Evolutionary conservation across 2,888 invertebrate species (phyloP).

Genomic region (Dasysyrphus tricinctus): DNA sequence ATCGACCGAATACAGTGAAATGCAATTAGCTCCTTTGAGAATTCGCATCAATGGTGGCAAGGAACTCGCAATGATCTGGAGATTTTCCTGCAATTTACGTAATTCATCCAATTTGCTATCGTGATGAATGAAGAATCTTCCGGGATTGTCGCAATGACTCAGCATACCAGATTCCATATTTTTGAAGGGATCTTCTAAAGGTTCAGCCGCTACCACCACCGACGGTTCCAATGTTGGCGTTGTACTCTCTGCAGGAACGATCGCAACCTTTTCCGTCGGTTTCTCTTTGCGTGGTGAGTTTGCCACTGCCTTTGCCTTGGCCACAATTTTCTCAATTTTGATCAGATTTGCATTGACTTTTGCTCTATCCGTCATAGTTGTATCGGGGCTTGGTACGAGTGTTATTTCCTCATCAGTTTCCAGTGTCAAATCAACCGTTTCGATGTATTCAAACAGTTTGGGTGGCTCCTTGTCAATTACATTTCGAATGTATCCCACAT

Average conservation of each 20-base stretch:
- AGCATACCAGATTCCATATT: constrained; percentile 85
- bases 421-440: constrained; percentile 80
- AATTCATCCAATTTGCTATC: constrained; percentile 85
- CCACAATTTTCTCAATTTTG: constrained; percentile 38
- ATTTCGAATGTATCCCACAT: constrained; percentile 80
- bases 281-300: constrained; percentile 76
- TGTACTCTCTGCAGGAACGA: constrained; percentile 6
- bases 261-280: constrained; percentile 39
- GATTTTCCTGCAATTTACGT: constrained; percentile 86
- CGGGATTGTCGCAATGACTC: constrained; percentile 90
- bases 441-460: constrained; percentile 80
- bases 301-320: constrained; percentile 40
- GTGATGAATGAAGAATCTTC: constrained; percentile 90
- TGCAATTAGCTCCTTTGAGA: constrained; percentile 85
- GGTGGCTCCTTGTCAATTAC: constrained; percentile 80
- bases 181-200: constrained; percentile 78
- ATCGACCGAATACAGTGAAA: constrained; percentile 92
- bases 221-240: neutral
- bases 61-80: constrained; percentile 86
- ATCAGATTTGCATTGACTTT: constrained; percentile 39
- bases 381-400: constrained; percentile 14
- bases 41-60: constrained; percentile 85
- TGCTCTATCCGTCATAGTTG: constrained; percentile 40
- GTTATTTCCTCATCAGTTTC: constrained; percentile 80
- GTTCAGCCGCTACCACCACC: constrained; percentile 67